These are phyloP conservation scores for Prolemur simus DNA, from an alignment of 2,113 vertebrate genomes.

Conservation along the genomic window DNA sequence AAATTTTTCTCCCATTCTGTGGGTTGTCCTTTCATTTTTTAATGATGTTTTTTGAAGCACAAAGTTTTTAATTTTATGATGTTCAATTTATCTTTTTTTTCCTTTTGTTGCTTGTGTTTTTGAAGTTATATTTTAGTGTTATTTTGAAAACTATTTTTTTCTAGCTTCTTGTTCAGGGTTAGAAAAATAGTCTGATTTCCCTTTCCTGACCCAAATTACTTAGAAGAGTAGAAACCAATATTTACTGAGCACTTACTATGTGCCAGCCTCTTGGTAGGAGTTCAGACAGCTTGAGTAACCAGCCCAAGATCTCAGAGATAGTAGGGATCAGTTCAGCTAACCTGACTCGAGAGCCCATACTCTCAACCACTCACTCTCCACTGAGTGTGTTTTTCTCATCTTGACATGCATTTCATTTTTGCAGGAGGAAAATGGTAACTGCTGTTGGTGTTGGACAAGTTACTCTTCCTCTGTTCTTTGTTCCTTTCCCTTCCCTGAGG, in stretches of 20 bases:
- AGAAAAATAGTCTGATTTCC: conserved; percentile 23
- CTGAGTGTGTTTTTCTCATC: neutral
- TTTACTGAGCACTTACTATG: neutral
- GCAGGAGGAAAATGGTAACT: neutral
- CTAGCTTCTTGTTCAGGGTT: conserved; percentile 26
- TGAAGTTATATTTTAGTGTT: neutral
- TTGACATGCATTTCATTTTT: conserved; percentile 1
- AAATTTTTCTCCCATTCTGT: neutral
- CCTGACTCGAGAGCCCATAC: neutral
- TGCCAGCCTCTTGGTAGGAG: neutral
- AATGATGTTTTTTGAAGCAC: neutral
- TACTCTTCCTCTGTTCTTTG: conserved; percentile 29
- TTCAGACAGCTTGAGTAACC: neutral
- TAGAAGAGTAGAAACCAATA: conserved; percentile 38
- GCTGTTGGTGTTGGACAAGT: conserved; percentile 75
- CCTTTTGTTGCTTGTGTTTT: neutral
- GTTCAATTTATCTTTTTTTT: neutral
- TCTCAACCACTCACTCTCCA: neutral
- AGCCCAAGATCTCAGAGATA: neutral
- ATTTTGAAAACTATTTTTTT: neutral
- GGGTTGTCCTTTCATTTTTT: neutral
- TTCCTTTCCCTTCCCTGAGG: conserved; percentile 69
- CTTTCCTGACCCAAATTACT: conserved; percentile 20
- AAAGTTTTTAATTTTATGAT: neutral
- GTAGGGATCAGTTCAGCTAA: neutral